Conservation (phyloP, 92 coral and sea anemone species). For the Epizoanthus stellaris region DNA sequence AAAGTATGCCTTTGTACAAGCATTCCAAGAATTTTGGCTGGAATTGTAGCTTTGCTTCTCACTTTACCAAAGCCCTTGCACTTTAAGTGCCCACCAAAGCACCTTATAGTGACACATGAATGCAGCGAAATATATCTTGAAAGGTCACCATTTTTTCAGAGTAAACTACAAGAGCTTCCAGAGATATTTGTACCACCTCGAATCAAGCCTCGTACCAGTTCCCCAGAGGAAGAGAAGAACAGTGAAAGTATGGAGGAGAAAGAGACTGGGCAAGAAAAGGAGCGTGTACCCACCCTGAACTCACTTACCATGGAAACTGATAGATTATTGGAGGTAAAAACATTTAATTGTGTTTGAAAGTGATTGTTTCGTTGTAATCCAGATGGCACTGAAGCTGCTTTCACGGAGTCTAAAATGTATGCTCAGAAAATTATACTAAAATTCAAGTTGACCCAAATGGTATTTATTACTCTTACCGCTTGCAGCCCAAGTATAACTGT, state of each 20-base stretch:
- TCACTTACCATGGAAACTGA: conserved; percentile 83
- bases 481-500: too few species aligned
- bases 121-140: too few species aligned
- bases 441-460: too few species aligned
- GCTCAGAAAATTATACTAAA: not conserved
- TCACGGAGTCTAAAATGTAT: not conserved
- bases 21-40: too few species aligned
- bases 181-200: conserved; percentile 83
- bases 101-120: too few species aligned
- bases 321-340: conserved; percentile 77
- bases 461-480: too few species aligned
- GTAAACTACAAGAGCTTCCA: conserved; percentile 82
- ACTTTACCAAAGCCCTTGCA: too few species aligned
- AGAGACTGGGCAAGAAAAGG: conserved; percentile 33
- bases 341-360: not conserved
- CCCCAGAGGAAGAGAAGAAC: conserved; percentile 51
- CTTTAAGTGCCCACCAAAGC: too few species aligned
- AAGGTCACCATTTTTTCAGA: conserved; percentile 44
- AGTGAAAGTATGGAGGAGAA: conserved; percentile 46
- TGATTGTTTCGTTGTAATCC: not conserved
- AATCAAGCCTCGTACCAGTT: conserved; percentile 64
- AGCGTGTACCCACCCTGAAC: conserved; percentile 55
- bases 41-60: too few species aligned
- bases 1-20: too few species aligned
- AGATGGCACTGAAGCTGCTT: not conserved